These are phyloP conservation scores for Genyomyrus donnyi DNA, from an alignment of 2,113 vertebrate genomes.

Conservation along the genomic window DNA sequence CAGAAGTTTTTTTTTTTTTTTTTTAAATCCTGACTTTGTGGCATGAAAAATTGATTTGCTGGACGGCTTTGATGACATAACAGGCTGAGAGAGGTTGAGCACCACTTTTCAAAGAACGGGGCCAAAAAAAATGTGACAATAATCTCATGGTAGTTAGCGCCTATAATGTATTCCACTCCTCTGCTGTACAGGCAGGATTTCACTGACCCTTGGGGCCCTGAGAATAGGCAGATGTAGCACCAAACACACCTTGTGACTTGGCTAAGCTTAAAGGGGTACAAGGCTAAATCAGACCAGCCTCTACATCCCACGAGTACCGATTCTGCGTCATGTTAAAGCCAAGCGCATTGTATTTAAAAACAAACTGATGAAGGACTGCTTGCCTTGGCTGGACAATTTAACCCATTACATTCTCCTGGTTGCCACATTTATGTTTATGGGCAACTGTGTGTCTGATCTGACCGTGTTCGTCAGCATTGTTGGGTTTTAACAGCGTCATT, in stretches of 20 bases:
- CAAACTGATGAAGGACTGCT: neutral
- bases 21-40: neutral
- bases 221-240: neutral
- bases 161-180: slow-evolving; percentile 10
- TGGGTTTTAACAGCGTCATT: neutral
- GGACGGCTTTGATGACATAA: slow-evolving; percentile 14
- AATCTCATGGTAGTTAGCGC: neutral
- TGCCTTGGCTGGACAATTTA: neutral
- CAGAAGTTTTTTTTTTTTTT: neutral
- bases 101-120: neutral
- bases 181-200: neutral
- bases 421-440: neutral
- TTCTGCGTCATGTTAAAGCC: neutral
- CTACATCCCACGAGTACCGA: neutral
- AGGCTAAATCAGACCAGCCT: neutral
- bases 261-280: neutral
- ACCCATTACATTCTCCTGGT: too few relatives aligned
- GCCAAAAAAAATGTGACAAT: neutral
- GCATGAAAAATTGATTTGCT: slow-evolving; percentile 5
- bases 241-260: neutral
- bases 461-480: neutral
- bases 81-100: neutral
- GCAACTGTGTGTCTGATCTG: neutral
- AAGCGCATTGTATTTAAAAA: neutral
- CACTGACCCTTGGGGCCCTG: neutral